Percentiles rank a stretch among this genome's conserved stretches.
These are phyloP conservation scores for Caenorhabditis remanei DNA, from an alignment of 1,140 invertebrate species.

Conservation along the genomic window DNA sequence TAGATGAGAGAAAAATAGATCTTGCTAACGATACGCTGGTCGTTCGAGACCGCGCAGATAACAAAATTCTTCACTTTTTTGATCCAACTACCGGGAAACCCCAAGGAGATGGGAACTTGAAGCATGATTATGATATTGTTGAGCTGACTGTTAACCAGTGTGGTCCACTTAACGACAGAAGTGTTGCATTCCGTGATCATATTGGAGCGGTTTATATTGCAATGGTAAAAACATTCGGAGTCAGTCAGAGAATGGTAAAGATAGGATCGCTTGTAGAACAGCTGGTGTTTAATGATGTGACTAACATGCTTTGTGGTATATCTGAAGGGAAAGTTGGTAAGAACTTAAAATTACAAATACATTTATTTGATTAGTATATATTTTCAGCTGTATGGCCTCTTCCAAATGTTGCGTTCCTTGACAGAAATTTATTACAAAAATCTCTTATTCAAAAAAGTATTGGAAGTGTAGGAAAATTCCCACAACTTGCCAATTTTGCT, in stretches of 20 bases:
- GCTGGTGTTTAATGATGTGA: conserved; percentile 86
- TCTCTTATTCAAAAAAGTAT: conserved; percentile 81
- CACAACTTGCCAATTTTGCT: conserved; percentile 82
- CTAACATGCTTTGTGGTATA: conserved; percentile 88
- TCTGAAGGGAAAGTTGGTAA: conserved; percentile 84
- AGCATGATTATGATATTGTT: conserved; percentile 82
- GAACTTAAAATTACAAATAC: not conserved
- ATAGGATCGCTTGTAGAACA: conserved; percentile 86
- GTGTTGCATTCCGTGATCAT: conserved; percentile 86
- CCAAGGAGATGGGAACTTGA: conserved; percentile 83
- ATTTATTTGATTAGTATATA: not conserved
- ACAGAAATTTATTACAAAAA: conserved; percentile 83
- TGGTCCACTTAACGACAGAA: conserved; percentile 83
- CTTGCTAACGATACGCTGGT: conserved; percentile 88
- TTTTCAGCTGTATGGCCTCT: conserved; percentile 85
- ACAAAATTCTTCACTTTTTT: conserved; percentile 88
- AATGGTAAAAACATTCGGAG: conserved; percentile 83
- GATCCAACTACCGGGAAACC: conserved; percentile 85
- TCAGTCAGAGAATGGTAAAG: conserved; percentile 80
- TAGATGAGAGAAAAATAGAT: conserved; percentile 81
- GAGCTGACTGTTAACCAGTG: conserved; percentile 86
- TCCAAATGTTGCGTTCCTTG: conserved; percentile 84
- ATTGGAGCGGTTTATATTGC: conserved; percentile 87
- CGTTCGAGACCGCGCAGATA: conserved; percentile 86
- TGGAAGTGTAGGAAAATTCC: conserved; percentile 71